Percentiles rank a stretch among this genome's conserved stretches.
These are phyloP conservation scores for Littorina saxatilis DNA, from an alignment of 1,140 invertebrate species.

Conservation along the genomic window DNA sequence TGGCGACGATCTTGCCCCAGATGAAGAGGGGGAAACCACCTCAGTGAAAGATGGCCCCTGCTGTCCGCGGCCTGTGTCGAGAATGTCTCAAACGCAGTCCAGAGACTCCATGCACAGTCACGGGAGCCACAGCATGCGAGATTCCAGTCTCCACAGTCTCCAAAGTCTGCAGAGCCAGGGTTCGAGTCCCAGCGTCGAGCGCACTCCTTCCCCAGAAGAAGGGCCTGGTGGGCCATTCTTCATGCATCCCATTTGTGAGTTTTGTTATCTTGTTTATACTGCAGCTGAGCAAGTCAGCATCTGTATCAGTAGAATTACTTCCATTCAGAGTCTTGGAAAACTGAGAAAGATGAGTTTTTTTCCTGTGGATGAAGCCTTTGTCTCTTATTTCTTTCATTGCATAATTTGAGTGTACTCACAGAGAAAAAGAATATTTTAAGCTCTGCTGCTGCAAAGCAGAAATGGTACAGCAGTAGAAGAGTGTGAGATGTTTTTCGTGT, in stretches of 20 bases:
- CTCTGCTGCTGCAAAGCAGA: too few relatives aligned
- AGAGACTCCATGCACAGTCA: background rate
- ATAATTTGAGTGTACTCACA: too few relatives aligned
- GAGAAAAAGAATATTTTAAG: too few relatives aligned
- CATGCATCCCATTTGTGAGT: slow-evolving; percentile 22
- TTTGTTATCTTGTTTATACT: too few relatives aligned
- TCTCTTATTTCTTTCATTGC: too few relatives aligned
- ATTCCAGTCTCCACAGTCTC: background rate
- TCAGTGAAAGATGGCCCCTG: background rate
- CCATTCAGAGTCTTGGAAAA: too few relatives aligned
- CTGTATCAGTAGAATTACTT: too few relatives aligned
- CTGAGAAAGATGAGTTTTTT: too few relatives aligned
- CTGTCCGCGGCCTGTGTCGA: background rate
- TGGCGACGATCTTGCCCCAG: background rate
- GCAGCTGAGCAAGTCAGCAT: too few relatives aligned
- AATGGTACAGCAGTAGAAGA: too few relatives aligned
- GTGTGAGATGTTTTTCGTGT: too few relatives aligned
- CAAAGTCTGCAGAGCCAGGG: slow-evolving; percentile 17
- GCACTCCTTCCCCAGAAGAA: background rate
- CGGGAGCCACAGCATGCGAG: slow-evolving; percentile 16
- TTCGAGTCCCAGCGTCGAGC: background rate
- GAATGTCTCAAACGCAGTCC: background rate
- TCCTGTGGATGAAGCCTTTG: too few relatives aligned
- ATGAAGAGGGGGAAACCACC: background rate
- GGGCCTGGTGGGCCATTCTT: slow-evolving; percentile 5